These are phyloP conservation scores for Heteronetta atricapilla DNA, from an alignment of 2,113 vertebrate species.

Conservation along the genomic window DNA sequence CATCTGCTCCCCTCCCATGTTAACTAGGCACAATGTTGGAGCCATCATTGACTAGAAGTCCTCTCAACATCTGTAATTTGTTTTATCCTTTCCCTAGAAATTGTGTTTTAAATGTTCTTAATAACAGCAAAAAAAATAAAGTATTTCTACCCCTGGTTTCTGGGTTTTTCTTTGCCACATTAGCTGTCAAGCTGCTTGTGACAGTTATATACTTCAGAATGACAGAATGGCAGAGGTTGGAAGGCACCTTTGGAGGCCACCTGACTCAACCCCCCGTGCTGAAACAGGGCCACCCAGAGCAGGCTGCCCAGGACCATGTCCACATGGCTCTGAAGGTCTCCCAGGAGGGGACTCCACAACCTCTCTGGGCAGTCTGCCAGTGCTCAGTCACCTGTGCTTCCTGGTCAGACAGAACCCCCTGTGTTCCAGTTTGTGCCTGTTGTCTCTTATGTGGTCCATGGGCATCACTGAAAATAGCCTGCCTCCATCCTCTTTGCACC, in stretches of 20 bases:
- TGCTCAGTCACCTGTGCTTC: neutral
- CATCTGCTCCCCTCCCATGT: accelerated
- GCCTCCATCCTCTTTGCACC: neutral
- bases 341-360: neutral
- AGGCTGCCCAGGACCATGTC: neutral
- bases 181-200: neutral
- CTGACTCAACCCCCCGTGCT: neutral
- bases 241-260: neutral
- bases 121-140: neutral
- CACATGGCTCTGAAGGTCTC: neutral
- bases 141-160: neutral
- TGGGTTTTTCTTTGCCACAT: neutral
- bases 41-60: neutral
- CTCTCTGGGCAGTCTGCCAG: neutral
- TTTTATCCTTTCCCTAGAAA: neutral
- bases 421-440: neutral
- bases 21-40: neutral
- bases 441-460: neutral
- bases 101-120: neutral
- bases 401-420: neutral
- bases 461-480: neutral
- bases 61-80: neutral
- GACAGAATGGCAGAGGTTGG: neutral
- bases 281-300: neutral
- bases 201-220: neutral